Conservation (phyloP, 2,113 vertebrate genomes). For the Psilopsiagon aymara region DNA sequence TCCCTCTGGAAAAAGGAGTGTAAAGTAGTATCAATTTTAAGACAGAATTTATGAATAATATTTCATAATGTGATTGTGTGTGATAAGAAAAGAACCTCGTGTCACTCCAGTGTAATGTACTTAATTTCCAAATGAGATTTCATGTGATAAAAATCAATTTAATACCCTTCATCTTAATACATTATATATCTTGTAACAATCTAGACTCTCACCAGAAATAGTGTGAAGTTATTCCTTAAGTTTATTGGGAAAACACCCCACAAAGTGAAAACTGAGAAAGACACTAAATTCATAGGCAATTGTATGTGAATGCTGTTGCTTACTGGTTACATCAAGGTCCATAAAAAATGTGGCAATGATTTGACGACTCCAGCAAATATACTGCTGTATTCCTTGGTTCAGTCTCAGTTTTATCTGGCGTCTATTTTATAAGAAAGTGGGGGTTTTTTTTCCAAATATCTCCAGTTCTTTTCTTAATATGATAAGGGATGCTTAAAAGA, state of each 20-base stretch:
- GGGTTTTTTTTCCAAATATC: neutral
- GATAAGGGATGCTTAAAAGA: neutral
- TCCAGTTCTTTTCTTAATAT: neutral
- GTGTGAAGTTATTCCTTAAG: neutral
- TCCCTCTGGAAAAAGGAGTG: neutral
- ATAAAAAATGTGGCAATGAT: neutral
- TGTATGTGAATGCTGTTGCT: neutral
- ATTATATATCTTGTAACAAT: neutral
- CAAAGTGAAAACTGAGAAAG: neutral
- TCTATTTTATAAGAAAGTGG: neutral
- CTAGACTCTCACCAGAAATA: neutral
- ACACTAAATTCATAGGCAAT: rapidly evolving
- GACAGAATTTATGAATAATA: neutral
- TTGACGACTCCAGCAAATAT: rapidly evolving
- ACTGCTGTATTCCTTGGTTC: neutral
- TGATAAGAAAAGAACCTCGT: neutral
- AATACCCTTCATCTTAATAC: neutral
- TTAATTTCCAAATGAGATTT: neutral
- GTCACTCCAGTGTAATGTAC: neutral
- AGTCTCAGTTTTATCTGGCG: neutral
- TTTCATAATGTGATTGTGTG: neutral
- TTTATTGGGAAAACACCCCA: neutral
- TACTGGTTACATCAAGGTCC: neutral
- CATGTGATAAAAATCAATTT: neutral
- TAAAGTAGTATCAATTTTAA: neutral